phyloP scores from a whole-genome alignment of 2,113 vertebrate genomes.

The Pardalotus punctatus region DNA sequence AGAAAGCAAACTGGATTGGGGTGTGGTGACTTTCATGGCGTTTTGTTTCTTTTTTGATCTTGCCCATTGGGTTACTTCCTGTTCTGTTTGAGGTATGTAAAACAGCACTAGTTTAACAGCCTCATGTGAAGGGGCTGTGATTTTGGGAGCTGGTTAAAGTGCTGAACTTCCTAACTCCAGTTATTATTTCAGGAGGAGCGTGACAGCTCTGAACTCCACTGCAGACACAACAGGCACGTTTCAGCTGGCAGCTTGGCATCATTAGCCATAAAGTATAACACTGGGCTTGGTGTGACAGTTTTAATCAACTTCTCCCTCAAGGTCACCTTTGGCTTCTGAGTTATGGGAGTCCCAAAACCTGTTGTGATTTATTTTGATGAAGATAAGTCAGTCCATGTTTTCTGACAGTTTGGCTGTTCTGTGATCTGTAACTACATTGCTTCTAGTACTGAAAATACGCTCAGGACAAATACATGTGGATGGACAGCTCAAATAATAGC shows the following conservation, averaged over 20 bases:
- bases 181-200: background rate
- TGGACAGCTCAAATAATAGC: slow-evolving; percentile 60
- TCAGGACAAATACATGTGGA: slow-evolving; percentile 44
- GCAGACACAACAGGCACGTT: background rate
- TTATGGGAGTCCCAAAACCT: slow-evolving; percentile 53
- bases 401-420: slow-evolving; percentile 58
- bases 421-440: slow-evolving; percentile 64
- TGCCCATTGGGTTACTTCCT: background rate
- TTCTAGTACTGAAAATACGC: slow-evolving; percentile 43
- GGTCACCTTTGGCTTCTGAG: slow-evolving; percentile 65
- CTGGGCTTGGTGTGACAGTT: slow-evolving; percentile 51
- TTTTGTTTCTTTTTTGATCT: background rate
- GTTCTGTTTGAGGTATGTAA: background rate
- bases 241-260: slow-evolving; percentile 12
- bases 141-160: background rate
- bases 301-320: slow-evolving; percentile 68
- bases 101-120: background rate
- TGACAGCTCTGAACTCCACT: background rate
- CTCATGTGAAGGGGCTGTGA: background rate
- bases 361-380: slow-evolving; percentile 69
- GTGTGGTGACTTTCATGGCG: background rate
- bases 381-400: slow-evolving; percentile 57
- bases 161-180: background rate
- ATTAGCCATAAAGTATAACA: slow-evolving; percentile 35
- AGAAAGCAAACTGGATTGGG: background rate